Percentiles rank a stretch among this genome's conserved stretches.
These are phyloP conservation scores for Leptodirus hochenwartii DNA, from an alignment of 2,888 invertebrate genomes.

Conservation along the genomic window DNA sequence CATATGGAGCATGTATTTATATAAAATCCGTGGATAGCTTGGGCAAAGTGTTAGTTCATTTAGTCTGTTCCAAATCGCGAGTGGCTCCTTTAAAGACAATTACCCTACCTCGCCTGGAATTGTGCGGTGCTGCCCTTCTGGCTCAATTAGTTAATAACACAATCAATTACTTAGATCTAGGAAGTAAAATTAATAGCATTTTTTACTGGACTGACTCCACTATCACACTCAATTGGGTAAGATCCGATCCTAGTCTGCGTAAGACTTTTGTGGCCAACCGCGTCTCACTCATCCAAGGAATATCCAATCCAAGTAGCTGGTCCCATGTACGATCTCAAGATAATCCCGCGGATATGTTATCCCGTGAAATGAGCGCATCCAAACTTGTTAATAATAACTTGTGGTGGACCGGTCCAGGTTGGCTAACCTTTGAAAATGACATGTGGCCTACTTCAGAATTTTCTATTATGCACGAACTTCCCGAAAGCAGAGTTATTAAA, in stretches of 20 bases:
- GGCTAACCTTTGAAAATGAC: neutral
- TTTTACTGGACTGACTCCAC: neutral
- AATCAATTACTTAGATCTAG: neutral
- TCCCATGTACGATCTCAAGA: neutral
- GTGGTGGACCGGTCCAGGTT: constrained; percentile 1
- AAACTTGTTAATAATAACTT: neutral
- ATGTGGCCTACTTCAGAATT: neutral
- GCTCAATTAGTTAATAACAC: constrained; percentile 1
- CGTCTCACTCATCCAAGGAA: no score
- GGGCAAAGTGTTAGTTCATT: neutral
- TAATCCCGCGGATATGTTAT: constrained; percentile 1
- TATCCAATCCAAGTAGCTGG: neutral
- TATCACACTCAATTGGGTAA: neutral
- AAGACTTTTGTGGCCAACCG: no score
- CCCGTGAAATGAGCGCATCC: neutral
- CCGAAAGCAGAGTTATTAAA: no score
- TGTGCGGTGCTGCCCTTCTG: no score
- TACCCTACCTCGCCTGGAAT: constrained; percentile 1
- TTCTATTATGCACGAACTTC: neutral
- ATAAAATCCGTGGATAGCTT: neutral
- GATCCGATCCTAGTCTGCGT: neutral
- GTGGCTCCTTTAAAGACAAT: constrained; percentile 1
- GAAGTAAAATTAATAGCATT: neutral
- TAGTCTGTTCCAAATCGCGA: neutral
- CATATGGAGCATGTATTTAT: neutral